Percentiles rank a stretch among this genome's conserved stretches.
phyloP scores from a whole-genome alignment of 2,113 vertebrate species.

The Phalacrocorax brasilianus region DNA sequence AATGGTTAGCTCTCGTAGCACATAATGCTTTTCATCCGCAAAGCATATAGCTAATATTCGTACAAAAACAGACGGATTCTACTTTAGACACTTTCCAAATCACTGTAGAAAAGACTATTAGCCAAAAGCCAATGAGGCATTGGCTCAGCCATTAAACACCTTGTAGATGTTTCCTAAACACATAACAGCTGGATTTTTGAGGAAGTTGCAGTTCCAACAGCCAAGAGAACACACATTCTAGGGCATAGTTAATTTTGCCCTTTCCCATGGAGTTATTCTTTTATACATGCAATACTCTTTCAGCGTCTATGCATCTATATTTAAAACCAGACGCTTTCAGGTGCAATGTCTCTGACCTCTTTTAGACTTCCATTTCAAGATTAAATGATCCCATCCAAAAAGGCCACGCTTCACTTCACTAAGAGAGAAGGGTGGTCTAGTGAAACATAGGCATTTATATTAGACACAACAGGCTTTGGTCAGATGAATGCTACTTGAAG shows the following conservation, averaged over 20 bases:
- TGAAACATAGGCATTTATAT: neutral
- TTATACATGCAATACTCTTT: neutral
- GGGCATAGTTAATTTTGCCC: neutral
- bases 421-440: neutral
- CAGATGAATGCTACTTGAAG: neutral
- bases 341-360: neutral
- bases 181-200: neutral
- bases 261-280: neutral
- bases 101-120: neutral
- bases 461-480: neutral
- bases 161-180: slow-evolving; percentile 2
- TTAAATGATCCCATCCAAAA: neutral
- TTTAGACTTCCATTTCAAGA: neutral
- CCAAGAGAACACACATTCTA: neutral
- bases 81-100: slow-evolving; percentile 10
- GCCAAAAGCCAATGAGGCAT: slow-evolving; percentile 29
- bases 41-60: slow-evolving; percentile 19
- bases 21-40: neutral
- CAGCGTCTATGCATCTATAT: neutral
- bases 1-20: neutral
- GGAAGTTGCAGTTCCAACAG: neutral
- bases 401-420: neutral
- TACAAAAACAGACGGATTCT: neutral
- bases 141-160: neutral
- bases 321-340: neutral